Evolutionary conservation across 2,797 vertebrate genomes (phyloP).

Genomic region (Macrochelys suwanniensis): DNA sequence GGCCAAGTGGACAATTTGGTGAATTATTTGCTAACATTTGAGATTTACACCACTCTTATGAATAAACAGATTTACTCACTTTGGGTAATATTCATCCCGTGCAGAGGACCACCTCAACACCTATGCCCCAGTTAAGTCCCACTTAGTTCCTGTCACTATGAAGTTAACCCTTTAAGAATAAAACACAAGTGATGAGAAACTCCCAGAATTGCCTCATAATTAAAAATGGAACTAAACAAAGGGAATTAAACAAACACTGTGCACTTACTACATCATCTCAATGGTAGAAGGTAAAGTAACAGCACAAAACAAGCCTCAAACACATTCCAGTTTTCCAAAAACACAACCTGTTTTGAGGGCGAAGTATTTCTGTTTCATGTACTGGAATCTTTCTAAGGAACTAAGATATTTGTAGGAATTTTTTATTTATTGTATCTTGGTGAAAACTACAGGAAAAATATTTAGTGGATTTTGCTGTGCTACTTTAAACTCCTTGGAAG

Average conservation of each 20-base stretch:
- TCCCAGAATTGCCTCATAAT: background rate
- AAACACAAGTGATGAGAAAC: too few species aligned
- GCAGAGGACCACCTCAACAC: background rate
- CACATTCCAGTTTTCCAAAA: background rate
- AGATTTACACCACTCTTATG: background rate
- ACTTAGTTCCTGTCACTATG: background rate
- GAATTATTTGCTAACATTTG: background rate
- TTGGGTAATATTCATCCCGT: background rate
- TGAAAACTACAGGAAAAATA: background rate
- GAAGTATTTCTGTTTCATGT: background rate
- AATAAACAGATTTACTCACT: background rate
- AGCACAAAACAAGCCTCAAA: background rate
- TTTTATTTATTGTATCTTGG: background rate
- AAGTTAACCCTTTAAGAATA: too few species aligned
- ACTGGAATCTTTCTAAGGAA: background rate
- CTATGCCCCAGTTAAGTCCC: background rate
- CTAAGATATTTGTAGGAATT: background rate
- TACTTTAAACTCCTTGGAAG: background rate
- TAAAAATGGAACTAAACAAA: background rate
- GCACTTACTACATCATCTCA: background rate
- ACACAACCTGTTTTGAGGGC: background rate
- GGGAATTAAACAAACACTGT: background rate
- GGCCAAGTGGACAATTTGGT: background rate
- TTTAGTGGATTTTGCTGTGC: background rate
- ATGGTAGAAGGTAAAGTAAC: background rate